Evolutionary conservation across 2,888 invertebrate species (phyloP), one percentile per base, ranked within the genome.

Genomic region (Platycheirus albimanus): DNA sequence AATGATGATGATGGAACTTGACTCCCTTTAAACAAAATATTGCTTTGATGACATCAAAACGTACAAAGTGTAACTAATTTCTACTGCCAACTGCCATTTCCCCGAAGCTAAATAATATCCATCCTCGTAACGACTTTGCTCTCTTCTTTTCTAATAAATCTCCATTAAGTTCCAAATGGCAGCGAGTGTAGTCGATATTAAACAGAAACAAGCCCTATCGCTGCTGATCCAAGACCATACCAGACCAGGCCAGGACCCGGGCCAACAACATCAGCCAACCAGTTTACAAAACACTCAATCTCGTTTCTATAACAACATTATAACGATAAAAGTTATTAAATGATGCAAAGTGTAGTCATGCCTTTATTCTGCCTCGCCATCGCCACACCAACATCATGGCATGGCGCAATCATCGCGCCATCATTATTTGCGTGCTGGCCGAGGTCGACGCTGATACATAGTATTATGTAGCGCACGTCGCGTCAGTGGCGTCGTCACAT

Each of bases 241-340:
- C n/a, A n/a, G n/a, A n/a, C n/a, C n/a, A n/a, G n/a, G n/a, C n/a
- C 13, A 24, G 24, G 3, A 3, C 6, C 11, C 38, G 45, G 43
- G 54, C 30, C 41, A 77, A 43, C 64, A 51, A 45, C 30, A 24
- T 30, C 45, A 41, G 8, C 24, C 47, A 74, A 69, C 74, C 67
- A 41, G 79, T 74, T 79, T 66, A 20, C 36, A 36, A 80, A 75
- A 41, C 45, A 80, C 79, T 75, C 51, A 80, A 64, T 75, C 69
- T 70, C 20, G 49, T 51, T 64, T 15, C 63, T 58, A 41, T 33
- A 69, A 33, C 61, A 74, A 52, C 54, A 20, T 70, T 56, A 51
- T 74, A 64, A 70, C 56, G 69, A 80, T 75, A 69, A 80, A 80
- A 69, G 54, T 63, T 74, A 79, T 74, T 79, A 56, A 79, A 79